These are phyloP conservation scores for Neosilurus hyrtlii DNA, from an alignment of 2,797 vertebrate species.

Conservation along the genomic window DNA sequence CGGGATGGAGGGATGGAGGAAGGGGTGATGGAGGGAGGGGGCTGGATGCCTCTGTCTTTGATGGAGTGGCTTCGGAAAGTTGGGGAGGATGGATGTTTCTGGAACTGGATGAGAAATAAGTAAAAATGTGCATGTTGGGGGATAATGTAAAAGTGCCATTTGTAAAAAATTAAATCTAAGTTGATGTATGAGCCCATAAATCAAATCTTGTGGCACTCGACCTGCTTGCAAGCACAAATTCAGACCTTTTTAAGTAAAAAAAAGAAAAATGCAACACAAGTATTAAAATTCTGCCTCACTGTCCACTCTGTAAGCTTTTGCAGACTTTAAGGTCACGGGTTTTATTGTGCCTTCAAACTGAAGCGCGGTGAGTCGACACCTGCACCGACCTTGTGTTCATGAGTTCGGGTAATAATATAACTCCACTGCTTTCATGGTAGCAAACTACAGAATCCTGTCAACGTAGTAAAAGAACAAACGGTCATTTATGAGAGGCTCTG, in stretches of 20 bases:
- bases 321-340: conserved; percentile 23
- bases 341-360: background rate
- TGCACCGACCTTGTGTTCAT: conserved; percentile 1
- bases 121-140: background rate
- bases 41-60: background rate
- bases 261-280: background rate
- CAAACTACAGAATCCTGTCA: background rate
- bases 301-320: conserved; percentile 3
- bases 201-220: conserved; percentile 5
- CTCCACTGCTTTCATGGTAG: background rate
- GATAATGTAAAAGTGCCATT: conserved; percentile 19
- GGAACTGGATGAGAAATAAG: conserved; percentile 21
- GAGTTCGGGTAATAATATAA: background rate
- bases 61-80: conserved; percentile 32
- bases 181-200: conserved; percentile 23
- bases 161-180: conserved; percentile 1
- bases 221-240: background rate
- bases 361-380: background rate
- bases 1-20: background rate
- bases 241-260: background rate
- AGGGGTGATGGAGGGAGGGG: background rate
- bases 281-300: background rate
- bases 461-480: background rate
- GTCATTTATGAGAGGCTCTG: background rate
- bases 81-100: conserved; percentile 24